Conservation (phyloP, 2,113 vertebrate genomes). For the Zosterops hypoxanthus region DNA sequence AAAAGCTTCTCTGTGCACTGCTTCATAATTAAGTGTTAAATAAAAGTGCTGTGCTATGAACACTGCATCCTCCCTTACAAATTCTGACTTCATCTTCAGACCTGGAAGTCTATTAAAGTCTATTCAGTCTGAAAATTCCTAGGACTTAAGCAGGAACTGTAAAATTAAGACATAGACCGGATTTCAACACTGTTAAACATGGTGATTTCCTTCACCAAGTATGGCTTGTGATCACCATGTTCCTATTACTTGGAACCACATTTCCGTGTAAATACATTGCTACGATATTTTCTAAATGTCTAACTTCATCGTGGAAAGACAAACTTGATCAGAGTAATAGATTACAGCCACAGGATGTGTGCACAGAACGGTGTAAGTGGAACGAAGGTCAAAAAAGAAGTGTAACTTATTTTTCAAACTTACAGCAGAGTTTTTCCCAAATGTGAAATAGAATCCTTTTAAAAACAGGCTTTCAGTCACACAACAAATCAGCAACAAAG, state of each 20-base stretch:
- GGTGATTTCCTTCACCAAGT: background rate
- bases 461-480: background rate
- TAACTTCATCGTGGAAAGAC: background rate
- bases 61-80: constrained; percentile 39
- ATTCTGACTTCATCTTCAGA: constrained; percentile 61
- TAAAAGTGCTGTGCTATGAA: constrained; percentile 39
- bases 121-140: constrained; percentile 42
- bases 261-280: background rate
- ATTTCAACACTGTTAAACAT: constrained; percentile 46
- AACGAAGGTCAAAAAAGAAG: background rate
- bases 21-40: constrained; percentile 66
- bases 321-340: background rate
- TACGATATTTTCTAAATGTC: background rate
- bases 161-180: constrained; percentile 62
- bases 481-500: background rate
- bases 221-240: constrained; percentile 58
- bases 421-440: background rate
- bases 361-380: background rate
- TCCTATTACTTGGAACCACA: constrained; percentile 67
- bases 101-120: constrained; percentile 21
- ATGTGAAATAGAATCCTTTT: background rate
- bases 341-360: background rate
- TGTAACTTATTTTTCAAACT: background rate
- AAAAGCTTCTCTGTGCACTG: constrained; percentile 64
- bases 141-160: constrained; percentile 13